phyloP scores from a whole-genome alignment of 2,113 vertebrate genomes.

The Phyllopteryx taeniolatus region DNA sequence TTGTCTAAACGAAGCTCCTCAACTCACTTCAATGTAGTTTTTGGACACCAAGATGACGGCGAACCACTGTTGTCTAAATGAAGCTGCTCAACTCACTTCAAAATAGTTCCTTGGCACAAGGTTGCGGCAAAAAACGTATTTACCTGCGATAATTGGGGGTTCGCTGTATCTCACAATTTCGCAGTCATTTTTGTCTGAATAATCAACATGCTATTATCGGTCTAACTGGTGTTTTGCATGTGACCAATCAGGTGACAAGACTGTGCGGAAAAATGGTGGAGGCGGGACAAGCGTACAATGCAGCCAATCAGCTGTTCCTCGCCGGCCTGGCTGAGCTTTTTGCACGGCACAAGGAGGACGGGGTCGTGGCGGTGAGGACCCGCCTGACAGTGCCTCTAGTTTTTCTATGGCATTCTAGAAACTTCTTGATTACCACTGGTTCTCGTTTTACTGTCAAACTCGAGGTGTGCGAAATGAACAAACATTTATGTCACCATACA shows the following conservation, averaged over 20 bases:
- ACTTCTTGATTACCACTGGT: too few species aligned
- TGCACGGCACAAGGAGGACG: conserved; percentile 45
- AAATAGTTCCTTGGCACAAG: neutral
- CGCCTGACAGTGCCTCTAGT: neutral
- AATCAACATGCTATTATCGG: neutral
- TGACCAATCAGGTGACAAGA: conserved; percentile 67
- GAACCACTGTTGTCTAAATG: too few species aligned
- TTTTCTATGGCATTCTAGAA: neutral
- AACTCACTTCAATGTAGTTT: too few species aligned
- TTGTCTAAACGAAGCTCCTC: too few species aligned
- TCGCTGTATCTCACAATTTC: neutral
- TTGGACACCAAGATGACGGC: too few species aligned
- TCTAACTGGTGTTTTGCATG: neutral
- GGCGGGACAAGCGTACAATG: conserved; percentile 69
- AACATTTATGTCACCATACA: too few species aligned
- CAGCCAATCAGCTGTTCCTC: conserved; percentile 72
- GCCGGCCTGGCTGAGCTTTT: conserved; percentile 64
- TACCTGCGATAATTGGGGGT: neutral
- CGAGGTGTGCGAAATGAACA: too few species aligned
- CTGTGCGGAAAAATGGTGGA: conserved; percentile 73
- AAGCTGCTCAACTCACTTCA: too few species aligned
- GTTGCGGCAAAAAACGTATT: neutral
- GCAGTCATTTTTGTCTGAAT: too few species aligned
- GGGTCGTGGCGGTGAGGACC: conserved; percentile 51
- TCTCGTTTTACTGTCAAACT: too few species aligned